phyloP scores from a whole-genome alignment of 2,888 invertebrate genomes.

The Blastobasis lacticolella region DNA sequence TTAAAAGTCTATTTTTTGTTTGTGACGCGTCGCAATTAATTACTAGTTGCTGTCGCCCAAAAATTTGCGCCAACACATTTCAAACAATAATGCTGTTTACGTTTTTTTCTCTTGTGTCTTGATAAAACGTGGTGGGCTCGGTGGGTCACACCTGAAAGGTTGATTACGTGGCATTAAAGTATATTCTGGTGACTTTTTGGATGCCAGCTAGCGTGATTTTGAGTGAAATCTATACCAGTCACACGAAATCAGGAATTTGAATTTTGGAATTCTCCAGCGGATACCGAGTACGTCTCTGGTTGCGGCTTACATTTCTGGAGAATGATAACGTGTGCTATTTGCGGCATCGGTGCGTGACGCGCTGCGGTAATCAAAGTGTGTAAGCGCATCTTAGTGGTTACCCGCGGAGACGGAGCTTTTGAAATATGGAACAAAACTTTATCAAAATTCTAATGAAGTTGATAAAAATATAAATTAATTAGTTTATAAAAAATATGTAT shows the following conservation, averaged over 20 bases:
- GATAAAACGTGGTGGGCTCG: not conserved
- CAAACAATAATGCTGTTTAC: conserved; percentile 2
- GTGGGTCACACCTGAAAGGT: not conserved
- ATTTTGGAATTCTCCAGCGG: conserved; percentile 44
- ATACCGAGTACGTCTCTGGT: conserved; percentile 46
- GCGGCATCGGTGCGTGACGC: conserved; percentile 17
- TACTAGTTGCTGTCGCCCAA: conserved; percentile 3
- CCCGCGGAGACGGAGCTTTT: too few species aligned
- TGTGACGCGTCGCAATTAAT: conserved; percentile 13
- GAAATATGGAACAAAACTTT: too few species aligned
- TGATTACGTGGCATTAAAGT: not conserved
- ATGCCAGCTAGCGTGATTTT: too few species aligned
- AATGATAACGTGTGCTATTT: conserved; percentile 62
- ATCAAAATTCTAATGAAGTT: too few species aligned
- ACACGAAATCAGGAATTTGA: too few species aligned
- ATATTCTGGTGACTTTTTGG: too few species aligned
- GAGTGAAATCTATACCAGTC: too few species aligned
- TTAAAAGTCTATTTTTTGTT: conserved; percentile 13
- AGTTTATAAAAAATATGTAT: too few species aligned
- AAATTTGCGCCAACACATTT: conserved; percentile 4
- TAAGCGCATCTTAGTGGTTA: conserved; percentile 2
- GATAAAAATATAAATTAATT: too few species aligned
- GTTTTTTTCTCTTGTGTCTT: conserved; percentile 10
- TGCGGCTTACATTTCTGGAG: conserved; percentile 47
- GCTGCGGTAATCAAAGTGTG: not conserved